Evolutionary conservation across 2,888 invertebrate species (phyloP).

Genomic region (Zelleria hepariella): DNA sequence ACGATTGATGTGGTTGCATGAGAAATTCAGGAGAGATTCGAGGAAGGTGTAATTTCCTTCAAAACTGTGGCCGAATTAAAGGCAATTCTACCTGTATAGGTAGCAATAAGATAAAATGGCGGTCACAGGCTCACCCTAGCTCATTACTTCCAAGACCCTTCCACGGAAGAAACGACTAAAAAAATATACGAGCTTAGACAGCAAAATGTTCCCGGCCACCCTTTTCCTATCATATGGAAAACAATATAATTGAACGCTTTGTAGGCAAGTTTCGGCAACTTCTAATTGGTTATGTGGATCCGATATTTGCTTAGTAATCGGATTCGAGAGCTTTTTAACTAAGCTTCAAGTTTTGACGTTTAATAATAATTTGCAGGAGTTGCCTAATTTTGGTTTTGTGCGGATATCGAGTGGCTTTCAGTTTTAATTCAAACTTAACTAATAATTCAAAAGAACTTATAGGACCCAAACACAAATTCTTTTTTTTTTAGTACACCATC

Average conservation of each 20-base stretch:
- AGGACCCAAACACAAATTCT: too few relatives aligned
- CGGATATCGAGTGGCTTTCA: not conserved
- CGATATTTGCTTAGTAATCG: not conserved
- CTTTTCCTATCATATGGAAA: not conserved
- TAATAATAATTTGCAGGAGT: not conserved
- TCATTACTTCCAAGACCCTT: not conserved
- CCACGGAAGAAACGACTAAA: not conserved
- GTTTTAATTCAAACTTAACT: not conserved
- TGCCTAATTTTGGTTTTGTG: not conserved
- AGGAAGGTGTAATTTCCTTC: not conserved
- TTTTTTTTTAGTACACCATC: too few relatives aligned
- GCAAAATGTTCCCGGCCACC: not conserved
- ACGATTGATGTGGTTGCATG: too few relatives aligned
- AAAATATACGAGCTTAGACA: not conserved
- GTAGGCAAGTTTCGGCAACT: not conserved
- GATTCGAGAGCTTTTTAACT: not conserved
- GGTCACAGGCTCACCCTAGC: not conserved
- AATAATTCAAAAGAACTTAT: too few relatives aligned
- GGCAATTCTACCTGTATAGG: not conserved
- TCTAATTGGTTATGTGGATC: slow-evolving; percentile 2
- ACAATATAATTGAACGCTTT: not conserved
- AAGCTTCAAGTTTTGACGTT: not conserved
- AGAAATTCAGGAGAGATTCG: not conserved
- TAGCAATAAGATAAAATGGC: not conserved
- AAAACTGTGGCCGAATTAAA: not conserved